Evolutionary conservation across 2,797 vertebrate genomes (phyloP).

Genomic region (Myotis myotis): DNA sequence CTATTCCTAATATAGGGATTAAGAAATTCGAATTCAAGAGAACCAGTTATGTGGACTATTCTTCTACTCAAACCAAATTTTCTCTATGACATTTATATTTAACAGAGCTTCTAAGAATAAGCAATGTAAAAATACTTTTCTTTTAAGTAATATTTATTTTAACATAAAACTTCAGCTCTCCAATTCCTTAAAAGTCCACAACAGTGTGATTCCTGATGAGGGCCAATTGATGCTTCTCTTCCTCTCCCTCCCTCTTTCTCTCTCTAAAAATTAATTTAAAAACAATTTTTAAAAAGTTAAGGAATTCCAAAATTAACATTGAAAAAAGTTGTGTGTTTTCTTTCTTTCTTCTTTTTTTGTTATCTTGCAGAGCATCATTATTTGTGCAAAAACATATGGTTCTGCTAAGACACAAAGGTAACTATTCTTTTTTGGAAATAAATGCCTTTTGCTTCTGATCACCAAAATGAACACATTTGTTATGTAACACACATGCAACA

Average conservation of each 20-base stretch:
- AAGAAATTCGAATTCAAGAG: conserved; percentile 44
- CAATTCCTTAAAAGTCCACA: neutral
- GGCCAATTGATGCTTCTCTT: neutral
- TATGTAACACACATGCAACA: neutral
- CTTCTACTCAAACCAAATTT: conserved; percentile 40
- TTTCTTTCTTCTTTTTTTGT: neutral
- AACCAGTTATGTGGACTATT: neutral
- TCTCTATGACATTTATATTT: conserved; percentile 7
- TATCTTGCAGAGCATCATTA: neutral
- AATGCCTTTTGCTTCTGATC: neutral
- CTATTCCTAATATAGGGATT: conserved; percentile 1
- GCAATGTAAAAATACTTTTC: neutral
- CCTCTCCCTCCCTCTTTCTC: neutral
- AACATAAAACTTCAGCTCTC: neutral
- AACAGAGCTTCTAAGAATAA: neutral
- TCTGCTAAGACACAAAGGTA: neutral
- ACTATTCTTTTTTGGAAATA: conserved; percentile 38
- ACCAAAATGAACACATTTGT: conserved; percentile 3
- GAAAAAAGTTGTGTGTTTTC: neutral
- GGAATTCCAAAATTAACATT: neutral
- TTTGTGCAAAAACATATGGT: neutral
- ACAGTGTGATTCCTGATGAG: neutral
- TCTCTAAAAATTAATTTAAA: neutral
- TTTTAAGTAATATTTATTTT: conserved; percentile 42
- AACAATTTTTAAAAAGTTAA: neutral